Conservation (phyloP, 1,140 invertebrate genomes). For the Cyrtorhinus lividipennis region DNA sequence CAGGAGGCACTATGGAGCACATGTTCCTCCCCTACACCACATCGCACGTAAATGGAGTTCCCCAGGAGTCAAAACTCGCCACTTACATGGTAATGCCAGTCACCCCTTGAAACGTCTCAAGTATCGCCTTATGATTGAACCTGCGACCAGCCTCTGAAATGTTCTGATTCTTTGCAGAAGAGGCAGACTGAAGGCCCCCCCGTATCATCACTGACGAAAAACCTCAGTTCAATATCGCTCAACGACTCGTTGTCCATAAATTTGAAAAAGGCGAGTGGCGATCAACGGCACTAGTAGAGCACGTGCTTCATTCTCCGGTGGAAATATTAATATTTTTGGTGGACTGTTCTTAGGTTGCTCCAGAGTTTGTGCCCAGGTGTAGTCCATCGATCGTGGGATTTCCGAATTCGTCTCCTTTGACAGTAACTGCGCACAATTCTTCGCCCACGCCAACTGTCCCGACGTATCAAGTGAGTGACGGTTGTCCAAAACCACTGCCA, state of each 20-base stretch:
- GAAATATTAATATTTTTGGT: neutral
- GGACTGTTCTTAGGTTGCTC: neutral
- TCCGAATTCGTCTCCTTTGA: constrained; percentile 20
- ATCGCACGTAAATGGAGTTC: constrained; percentile 53
- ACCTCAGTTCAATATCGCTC: constrained; percentile 21
- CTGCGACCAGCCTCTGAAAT: too few species aligned
- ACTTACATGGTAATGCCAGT: constrained; percentile 74
- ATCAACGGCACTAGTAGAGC: neutral
- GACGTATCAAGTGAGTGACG: constrained; percentile 24
- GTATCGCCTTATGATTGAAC: too few species aligned
- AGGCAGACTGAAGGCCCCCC: constrained; percentile 23
- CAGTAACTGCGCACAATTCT: constrained; percentile 20
- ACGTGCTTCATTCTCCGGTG: neutral
- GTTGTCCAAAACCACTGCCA: too few species aligned
- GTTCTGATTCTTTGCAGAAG: constrained; percentile 24
- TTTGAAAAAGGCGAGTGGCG: constrained; percentile 23
- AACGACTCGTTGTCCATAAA: constrained; percentile 19
- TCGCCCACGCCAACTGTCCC: constrained; percentile 23
- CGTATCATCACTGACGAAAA: constrained; percentile 22
- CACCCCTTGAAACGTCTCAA: too few species aligned
- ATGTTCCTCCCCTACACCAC: constrained; percentile 32
- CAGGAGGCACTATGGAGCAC: constrained; percentile 31
- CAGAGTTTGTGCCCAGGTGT: constrained; percentile 22
- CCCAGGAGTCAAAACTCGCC: constrained; percentile 68
- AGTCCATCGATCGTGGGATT: constrained; percentile 15